phyloP scores from a whole-genome alignment of 2,888 invertebrate genomes.

The Axea sp. region DNA sequence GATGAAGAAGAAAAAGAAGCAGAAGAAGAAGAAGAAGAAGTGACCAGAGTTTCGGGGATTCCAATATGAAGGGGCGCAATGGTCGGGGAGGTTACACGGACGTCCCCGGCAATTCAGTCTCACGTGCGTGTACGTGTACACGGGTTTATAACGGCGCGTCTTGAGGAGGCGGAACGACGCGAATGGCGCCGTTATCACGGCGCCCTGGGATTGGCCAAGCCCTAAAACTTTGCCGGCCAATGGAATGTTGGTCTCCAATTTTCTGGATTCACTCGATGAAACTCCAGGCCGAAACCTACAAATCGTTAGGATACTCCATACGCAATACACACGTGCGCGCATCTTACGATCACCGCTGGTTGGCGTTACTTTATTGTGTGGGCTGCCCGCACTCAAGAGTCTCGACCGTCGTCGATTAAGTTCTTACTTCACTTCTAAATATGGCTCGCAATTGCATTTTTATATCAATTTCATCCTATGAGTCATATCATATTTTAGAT shows the following conservation, averaged over 20 bases:
- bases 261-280: conserved; percentile 74
- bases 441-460: conserved; percentile 26
- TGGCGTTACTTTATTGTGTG: conserved; percentile 28
- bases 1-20: too few relatives aligned
- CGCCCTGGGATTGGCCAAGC: conserved; percentile 74
- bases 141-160: conserved; percentile 68
- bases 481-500: conserved; percentile 18
- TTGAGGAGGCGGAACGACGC: conserved; percentile 77
- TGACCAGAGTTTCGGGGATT: conserved; percentile 49
- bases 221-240: conserved; percentile 71
- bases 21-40: conserved; percentile 39
- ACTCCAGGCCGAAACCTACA: conserved; percentile 50
- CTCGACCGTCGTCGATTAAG: conserved; percentile 36
- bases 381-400: conserved; percentile 9
- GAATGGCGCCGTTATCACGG: conserved; percentile 77
- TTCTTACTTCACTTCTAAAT: conserved; percentile 19
- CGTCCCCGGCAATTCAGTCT: conserved; percentile 54
- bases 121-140: conserved; percentile 34
- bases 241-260: conserved; percentile 76
- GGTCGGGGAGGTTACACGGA: conserved; percentile 62
- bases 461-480: conserved; percentile 32
- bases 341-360: conserved; percentile 36
- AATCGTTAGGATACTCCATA: conserved; percentile 56
- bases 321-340: conserved; percentile 45
- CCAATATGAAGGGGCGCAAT: conserved; percentile 55